A percentile compares a stretch with the other conserved stretches of the same genome.
Conservation (phyloP, 2,888 invertebrate species). For the Orthosia incerta region DNA sequence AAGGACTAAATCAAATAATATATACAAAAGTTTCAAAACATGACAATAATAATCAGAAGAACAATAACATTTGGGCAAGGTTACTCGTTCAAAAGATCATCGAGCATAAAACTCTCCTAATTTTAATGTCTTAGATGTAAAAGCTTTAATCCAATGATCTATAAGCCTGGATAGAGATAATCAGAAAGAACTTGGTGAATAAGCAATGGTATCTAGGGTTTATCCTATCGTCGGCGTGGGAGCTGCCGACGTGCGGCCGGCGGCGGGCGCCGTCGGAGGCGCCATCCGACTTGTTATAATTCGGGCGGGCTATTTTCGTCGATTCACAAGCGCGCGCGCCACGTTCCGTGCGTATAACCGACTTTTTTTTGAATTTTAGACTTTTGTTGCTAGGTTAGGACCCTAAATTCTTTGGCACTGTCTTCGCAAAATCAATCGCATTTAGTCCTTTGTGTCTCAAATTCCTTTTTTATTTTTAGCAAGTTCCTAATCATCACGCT, state of each 20-base stretch:
- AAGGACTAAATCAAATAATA: conserved; percentile 1
- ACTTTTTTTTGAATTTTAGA: conserved; percentile 80
- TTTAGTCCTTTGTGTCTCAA: conserved; percentile 13
- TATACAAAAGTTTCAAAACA: conserved; percentile 6
- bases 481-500: background rate
- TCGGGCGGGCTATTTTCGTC: conserved; percentile 89
- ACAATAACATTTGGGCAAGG: conserved; percentile 16
- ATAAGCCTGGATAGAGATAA: conserved; percentile 18
- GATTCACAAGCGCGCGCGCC: conserved; percentile 87
- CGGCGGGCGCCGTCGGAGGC: conserved; percentile 86
- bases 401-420: conserved; percentile 55
- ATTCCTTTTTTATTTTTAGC: conserved; percentile 18
- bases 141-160: background rate
- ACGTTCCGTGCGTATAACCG: conserved; percentile 80
- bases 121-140: background rate
- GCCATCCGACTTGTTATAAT: conserved; percentile 88
- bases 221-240: conserved; percentile 69
- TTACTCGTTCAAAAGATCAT: conserved; percentile 1
- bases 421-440: conserved; percentile 1
- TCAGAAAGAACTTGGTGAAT: conserved; percentile 60
- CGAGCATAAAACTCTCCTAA: background rate
- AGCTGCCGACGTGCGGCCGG: conserved; percentile 76
- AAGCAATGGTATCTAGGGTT: conserved; percentile 67
- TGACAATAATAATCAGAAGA: background rate
- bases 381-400: conserved; percentile 69